phyloP scores from a whole-genome alignment of 2,113 vertebrate species.

The Hemibates koningsi region DNA sequence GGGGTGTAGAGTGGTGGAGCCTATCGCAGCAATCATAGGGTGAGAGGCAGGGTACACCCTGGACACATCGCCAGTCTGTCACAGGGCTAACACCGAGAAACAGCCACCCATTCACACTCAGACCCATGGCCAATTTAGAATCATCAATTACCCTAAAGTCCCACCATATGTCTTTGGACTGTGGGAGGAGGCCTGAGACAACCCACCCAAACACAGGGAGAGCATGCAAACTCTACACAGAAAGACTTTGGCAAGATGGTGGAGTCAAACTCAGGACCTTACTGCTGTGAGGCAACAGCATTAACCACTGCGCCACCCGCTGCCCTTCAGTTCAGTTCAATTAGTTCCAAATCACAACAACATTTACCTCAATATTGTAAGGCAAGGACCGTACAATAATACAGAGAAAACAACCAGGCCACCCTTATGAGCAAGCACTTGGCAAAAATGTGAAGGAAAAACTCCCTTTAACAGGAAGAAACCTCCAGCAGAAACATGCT shows the following conservation, averaged over 20 bases:
- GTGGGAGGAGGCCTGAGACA: neutral
- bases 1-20: neutral
- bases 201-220: neutral
- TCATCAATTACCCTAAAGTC: neutral
- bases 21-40: neutral
- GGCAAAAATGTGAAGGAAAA: neutral
- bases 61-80: neutral
- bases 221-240: neutral
- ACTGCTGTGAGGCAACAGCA: neutral
- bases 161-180: neutral
- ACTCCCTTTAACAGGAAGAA: neutral
- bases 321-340: neutral
- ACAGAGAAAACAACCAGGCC: neutral
- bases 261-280: neutral
- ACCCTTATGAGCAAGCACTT: neutral
- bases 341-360: neutral
- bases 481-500: neutral
- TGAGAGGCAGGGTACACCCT: neutral
- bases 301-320: neutral
- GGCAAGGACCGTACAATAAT: neutral
- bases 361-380: neutral
- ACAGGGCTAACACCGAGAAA: neutral
- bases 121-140: neutral
- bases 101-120: neutral
- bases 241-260: neutral